Percentiles rank a stretch among this genome's conserved stretches.
phyloP scores from a whole-genome alignment of 2,113 vertebrate species.

The Paracanthobrama guichenoti region DNA sequence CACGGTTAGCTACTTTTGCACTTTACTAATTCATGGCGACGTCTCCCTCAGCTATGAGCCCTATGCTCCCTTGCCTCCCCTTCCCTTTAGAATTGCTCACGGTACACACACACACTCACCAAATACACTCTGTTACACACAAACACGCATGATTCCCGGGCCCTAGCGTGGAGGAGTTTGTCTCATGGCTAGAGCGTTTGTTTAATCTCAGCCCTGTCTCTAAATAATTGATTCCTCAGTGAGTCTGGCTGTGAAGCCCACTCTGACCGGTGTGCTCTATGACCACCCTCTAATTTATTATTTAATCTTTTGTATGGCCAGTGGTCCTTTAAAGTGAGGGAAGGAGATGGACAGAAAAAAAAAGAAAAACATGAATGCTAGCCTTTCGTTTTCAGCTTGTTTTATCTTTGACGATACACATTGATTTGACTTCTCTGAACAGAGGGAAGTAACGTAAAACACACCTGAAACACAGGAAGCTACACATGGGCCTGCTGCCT shows the following conservation, averaged over 20 bases:
- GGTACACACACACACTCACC: conserved; percentile 42
- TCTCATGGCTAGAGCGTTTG: conserved; percentile 80
- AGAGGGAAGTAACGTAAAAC: conserved; percentile 48
- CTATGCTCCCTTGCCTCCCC: conserved; percentile 54
- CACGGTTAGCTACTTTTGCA: conserved; percentile 76
- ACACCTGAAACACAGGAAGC: background rate
- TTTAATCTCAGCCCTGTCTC: conserved; percentile 84
- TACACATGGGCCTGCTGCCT: background rate
- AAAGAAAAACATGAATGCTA: conserved; percentile 89
- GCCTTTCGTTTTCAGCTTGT: conserved; percentile 81
- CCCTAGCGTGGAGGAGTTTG: conserved; percentile 80
- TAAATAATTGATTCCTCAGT: conserved; percentile 90
- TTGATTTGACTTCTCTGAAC: conserved; percentile 80
- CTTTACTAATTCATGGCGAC: conserved; percentile 83
- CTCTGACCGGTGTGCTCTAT: conserved; percentile 86
- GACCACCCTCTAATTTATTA: conserved; percentile 93
- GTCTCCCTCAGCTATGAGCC: conserved; percentile 70
- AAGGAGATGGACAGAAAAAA: conserved; percentile 51
- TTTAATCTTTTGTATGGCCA: conserved; percentile 89
- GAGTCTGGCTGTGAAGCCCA: conserved; percentile 87
- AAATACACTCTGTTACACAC: conserved; percentile 48
- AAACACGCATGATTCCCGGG: conserved; percentile 73
- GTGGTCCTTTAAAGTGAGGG: conserved; percentile 70
- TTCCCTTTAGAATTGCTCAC: conserved; percentile 65
- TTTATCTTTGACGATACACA: conserved; percentile 72